Percentiles rank a stretch among this genome's conserved stretches.
phyloP scores from a whole-genome alignment of 2,888 invertebrate species.

The Drosophila fulvimacula region DNA sequence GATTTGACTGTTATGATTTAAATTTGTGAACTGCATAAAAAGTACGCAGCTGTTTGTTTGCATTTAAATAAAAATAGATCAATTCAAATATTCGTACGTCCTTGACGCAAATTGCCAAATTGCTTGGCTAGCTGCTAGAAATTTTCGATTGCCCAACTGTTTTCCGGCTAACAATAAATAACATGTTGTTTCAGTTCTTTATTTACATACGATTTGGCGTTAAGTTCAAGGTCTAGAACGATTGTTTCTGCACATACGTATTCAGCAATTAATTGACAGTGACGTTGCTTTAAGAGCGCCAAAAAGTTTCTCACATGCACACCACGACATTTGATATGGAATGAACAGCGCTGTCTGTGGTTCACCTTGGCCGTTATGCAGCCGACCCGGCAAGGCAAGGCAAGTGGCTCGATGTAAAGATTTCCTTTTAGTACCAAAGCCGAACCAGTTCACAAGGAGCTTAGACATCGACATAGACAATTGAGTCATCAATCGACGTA shows the following conservation, averaged over 20 bases:
- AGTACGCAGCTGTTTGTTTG: slow-evolving; percentile 42
- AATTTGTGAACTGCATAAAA: background rate
- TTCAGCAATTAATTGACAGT: slow-evolving; percentile 53
- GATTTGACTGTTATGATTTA: background rate
- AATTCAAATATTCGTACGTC: slow-evolving; percentile 14
- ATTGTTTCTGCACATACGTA: slow-evolving; percentile 7
- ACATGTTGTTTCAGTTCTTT: slow-evolving; percentile 16
- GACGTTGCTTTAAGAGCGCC: slow-evolving; percentile 61
- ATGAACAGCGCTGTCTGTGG: slow-evolving; percentile 46
- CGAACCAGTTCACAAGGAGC: slow-evolving; percentile 71
- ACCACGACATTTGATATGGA: slow-evolving; percentile 66
- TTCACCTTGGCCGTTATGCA: slow-evolving; percentile 72
- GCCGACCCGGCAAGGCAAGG: slow-evolving; percentile 55
- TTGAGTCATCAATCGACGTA: slow-evolving; percentile 68
- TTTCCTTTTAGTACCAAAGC: slow-evolving; percentile 70
- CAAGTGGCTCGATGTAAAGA: slow-evolving; percentile 72
- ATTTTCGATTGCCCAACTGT: slow-evolving; percentile 38
- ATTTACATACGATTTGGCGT: slow-evolving; percentile 60
- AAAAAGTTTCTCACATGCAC: slow-evolving; percentile 66
- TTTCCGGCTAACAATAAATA: slow-evolving; percentile 60
- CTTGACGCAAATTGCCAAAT: slow-evolving; percentile 56
- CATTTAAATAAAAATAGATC: slow-evolving; percentile 31
- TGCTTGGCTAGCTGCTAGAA: slow-evolving; percentile 17
- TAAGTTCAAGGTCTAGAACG: slow-evolving; percentile 66
- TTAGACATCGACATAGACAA: slow-evolving; percentile 36